Base-by-base conservation (phyloP, 2,797 vertebrate species). In the Pseudopleuronectes americanus region DNA sequence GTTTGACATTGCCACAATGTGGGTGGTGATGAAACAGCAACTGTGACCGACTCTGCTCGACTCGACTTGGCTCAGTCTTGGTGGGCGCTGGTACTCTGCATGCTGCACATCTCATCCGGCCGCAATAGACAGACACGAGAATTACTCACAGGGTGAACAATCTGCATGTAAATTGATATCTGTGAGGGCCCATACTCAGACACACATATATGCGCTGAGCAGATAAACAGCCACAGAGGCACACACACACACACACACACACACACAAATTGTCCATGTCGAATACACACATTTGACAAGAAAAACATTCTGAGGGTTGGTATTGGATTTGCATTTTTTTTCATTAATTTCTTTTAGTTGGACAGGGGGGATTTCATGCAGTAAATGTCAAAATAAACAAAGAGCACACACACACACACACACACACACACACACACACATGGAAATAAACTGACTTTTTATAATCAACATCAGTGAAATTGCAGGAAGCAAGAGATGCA, bases 21-120 rank as follows among this genome's bases (percentile, higher is more conserved):
- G 92, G 92, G 92, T 89, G 92, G 89, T 90, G 90, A 93, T 90
- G 87, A 92, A 93, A 92, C 90, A 86, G 85, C 84, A 56, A 80
- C 80, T 84, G 85, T 87, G 84, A 75, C 77, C 78, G 77, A 87
- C 88, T 86, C 85, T 55, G 81, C 89, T 85, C 71, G 56, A 80
- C 87, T 90, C 65, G 56, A 84, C 88, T 90, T 84, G 86, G 82
- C 88, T 90, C 75, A 33, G 74, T 82, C 84, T 84, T 77, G 79
- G 84, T 90, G 76, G 89, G 85, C 60, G 67, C 83, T 79, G 83
- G 87, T 89, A 54, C 84, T 88, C 84, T 88, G 80, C 81, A 90
- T 87, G 84, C 89, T 76, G 78, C 81, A 85, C 89, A 78, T 80
- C 85, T 78, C 83, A 88, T 85, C 87, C 90, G 75, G 82, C 88